Evolutionary conservation across 2,113 vertebrate species (phyloP).

Genomic region (Chloropsis hardwickii): DNA sequence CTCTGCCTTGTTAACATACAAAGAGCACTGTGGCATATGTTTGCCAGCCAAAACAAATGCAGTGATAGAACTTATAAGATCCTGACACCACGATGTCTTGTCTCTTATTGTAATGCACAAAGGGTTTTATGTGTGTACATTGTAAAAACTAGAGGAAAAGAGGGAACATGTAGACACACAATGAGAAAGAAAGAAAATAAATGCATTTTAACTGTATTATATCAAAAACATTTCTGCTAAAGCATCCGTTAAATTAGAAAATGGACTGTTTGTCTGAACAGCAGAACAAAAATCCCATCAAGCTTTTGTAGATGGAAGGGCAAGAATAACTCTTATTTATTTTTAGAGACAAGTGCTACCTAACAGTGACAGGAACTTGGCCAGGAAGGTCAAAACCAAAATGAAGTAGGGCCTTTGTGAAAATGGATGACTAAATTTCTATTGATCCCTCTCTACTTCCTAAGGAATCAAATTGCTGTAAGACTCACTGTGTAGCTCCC

Average conservation of each 20-base stretch:
- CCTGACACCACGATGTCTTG: neutral
- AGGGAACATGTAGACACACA: neutral
- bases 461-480: conserved; percentile 11
- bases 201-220: neutral
- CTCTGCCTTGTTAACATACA: neutral
- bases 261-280: neutral
- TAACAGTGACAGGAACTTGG: conserved; percentile 3
- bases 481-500: neutral
- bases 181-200: neutral
- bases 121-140: neutral
- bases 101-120: fast-evolving
- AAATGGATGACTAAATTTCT: conserved; percentile 37
- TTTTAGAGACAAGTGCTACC: neutral
- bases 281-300: neutral
- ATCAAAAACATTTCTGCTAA: neutral
- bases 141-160: neutral
- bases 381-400: neutral
- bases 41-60: neutral
- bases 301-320: neutral
- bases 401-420: neutral
- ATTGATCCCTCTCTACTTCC: conserved; percentile 44
- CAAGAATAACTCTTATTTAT: neutral
- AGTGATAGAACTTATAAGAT: neutral
- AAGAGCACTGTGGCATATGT: neutral
- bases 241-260: neutral